These are phyloP conservation scores for Aegotheles bennettii DNA, from an alignment of 2,113 vertebrate species.

Conservation along the genomic window DNA sequence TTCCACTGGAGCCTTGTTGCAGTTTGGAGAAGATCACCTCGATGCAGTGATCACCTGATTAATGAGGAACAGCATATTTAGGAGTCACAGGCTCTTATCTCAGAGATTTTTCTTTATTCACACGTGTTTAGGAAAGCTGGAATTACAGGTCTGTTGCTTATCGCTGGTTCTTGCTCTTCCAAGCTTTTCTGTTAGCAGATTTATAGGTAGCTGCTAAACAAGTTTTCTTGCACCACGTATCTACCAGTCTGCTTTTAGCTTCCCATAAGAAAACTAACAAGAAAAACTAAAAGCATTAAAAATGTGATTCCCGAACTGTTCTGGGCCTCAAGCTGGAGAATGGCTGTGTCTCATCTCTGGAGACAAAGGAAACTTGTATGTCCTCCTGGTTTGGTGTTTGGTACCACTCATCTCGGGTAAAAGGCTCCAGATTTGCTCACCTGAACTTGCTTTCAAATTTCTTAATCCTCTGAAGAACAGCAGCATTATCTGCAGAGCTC, in stretches of 20 bases:
- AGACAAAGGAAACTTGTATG: neutral
- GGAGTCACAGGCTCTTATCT: neutral
- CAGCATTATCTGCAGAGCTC: neutral
- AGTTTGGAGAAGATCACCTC: neutral
- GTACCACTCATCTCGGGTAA: neutral
- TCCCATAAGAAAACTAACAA: neutral
- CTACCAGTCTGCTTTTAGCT: neutral
- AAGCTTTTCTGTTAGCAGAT: neutral
- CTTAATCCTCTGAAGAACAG: neutral
- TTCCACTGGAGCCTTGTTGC: neutral
- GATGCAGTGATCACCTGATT: neutral
- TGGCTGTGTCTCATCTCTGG: neutral
- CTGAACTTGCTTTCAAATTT: neutral
- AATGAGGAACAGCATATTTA: neutral
- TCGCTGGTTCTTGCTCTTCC: neutral
- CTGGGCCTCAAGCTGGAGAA: neutral
- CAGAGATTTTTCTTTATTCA: neutral
- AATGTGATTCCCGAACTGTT: neutral
- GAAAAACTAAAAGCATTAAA: neutral
- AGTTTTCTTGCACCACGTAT: neutral
- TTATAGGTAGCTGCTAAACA: neutral
- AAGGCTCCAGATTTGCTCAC: neutral
- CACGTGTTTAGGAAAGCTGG: neutral
- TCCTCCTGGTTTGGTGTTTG: neutral
- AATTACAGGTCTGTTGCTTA: neutral